Evolutionary conservation across 2,888 invertebrate species (phyloP).

Genomic region (Cephus runcator): DNA sequence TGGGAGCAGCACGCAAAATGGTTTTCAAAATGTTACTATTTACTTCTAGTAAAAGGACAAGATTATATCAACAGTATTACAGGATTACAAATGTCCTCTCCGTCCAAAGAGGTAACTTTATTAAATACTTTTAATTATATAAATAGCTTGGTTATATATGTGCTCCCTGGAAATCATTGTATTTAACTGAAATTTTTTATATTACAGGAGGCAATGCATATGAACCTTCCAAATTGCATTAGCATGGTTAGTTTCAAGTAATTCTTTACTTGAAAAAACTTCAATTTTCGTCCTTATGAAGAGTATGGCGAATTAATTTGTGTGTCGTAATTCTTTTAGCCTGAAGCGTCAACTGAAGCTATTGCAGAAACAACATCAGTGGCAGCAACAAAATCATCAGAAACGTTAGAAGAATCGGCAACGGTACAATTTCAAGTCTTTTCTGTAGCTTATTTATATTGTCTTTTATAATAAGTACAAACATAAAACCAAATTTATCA

Average conservation of each 20-base stretch:
- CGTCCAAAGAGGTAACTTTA: constrained; percentile 60
- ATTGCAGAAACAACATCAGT: not conserved
- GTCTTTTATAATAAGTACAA: not conserved
- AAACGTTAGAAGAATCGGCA: not conserved
- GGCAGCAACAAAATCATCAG: not conserved
- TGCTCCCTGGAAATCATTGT: not conserved
- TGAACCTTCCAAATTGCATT: constrained; percentile 57
- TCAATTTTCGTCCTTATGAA: not conserved
- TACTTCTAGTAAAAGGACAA: constrained; percentile 77
- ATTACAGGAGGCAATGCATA: constrained; percentile 55
- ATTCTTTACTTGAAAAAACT: not conserved
- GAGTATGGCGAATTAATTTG: not conserved
- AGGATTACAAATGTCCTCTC: constrained; percentile 65
- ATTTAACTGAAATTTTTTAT: not conserved
- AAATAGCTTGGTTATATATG: not conserved
- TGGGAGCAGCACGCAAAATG: constrained; percentile 92
- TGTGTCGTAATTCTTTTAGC: not conserved
- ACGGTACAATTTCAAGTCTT: not conserved
- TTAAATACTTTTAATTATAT: not conserved
- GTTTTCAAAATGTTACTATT: constrained; percentile 82
- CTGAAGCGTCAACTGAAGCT: not conserved
- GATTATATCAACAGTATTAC: constrained; percentile 69
- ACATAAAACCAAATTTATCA: not conserved
- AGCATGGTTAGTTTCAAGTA: constrained; percentile 40
- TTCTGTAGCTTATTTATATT: not conserved